Evolutionary conservation across 2,113 vertebrate species (phyloP).

Genomic region (Campylomormyrus numenius): DNA sequence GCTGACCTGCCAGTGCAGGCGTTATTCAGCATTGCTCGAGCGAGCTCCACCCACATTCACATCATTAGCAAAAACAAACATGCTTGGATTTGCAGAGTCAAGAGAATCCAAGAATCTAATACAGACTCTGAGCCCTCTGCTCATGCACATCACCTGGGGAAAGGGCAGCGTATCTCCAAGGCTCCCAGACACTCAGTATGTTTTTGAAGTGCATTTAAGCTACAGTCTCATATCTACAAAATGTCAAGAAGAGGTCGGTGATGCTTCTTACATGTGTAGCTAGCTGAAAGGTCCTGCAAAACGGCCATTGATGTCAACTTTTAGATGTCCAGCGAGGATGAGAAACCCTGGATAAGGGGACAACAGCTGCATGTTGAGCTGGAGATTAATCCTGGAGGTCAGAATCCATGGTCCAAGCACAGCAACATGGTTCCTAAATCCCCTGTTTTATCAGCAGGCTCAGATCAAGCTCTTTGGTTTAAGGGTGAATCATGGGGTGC

Average conservation of each 20-base stretch:
- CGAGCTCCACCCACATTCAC: neutral
- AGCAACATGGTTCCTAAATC: neutral
- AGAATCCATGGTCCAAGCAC: neutral
- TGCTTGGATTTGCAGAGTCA: neutral
- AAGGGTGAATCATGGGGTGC: neutral
- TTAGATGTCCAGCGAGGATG: neutral
- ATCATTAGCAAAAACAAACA: neutral
- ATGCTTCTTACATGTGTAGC: neutral
- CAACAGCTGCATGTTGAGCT: neutral
- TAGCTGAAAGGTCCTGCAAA: neutral
- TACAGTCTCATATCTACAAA: neutral
- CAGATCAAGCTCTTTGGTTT: neutral
- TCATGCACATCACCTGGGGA: neutral
- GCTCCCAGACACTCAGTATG: neutral
- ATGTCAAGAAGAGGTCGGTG: neutral
- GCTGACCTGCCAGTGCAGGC: neutral
- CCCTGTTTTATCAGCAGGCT: neutral
- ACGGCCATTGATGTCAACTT: neutral
- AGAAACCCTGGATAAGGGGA: neutral
- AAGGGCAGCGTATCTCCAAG: neutral
- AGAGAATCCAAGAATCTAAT: neutral
- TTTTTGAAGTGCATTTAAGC: neutral
- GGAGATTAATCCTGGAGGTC: neutral
- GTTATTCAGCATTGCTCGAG: neutral
- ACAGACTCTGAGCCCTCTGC: neutral